These are phyloP conservation scores for Chondrosia reniformis DNA, from an alignment of 37 sponge, comb jelly and placozoan species.

Conservation along the genomic window DNA sequence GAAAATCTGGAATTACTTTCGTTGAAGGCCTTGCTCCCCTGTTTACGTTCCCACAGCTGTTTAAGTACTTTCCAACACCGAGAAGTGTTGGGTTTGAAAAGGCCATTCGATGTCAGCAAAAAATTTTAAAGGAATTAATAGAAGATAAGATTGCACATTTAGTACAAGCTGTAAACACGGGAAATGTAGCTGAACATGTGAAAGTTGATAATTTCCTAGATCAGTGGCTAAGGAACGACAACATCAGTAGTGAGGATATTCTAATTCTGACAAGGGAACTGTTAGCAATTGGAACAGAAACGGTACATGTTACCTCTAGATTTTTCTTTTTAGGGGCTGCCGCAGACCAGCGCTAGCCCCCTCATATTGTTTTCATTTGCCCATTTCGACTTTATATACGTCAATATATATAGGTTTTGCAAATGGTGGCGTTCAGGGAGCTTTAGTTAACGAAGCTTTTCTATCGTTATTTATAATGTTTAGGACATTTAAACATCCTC, in stretches of 20 bases:
- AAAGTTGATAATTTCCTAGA: slow-evolving; percentile 1
- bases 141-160: slow-evolving; percentile 9
- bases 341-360: too few species aligned
- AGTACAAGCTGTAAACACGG: background rate
- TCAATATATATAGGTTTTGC: too few species aligned
- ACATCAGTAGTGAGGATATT: background rate
- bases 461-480: too few species aligned
- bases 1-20: background rate
- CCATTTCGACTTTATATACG: too few species aligned
- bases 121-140: background rate
- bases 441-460: too few species aligned
- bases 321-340: background rate
- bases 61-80: slow-evolving; percentile 10
- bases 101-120: background rate
- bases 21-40: slow-evolving; percentile 1
- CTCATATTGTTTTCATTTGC: too few species aligned
- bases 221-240: slow-evolving; percentile 10
- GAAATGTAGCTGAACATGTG: background rate
- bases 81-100: slow-evolving; percentile 3
- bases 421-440: too few species aligned
- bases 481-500: too few species aligned
- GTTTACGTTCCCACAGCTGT: background rate
- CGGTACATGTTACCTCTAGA: background rate
- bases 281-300: slow-evolving; percentile 8
- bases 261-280: background rate